A percentile compares a stretch with the other conserved stretches of the same genome.
Evolutionary conservation across 2,888 invertebrate species (phyloP).

Genomic region (Dynastes grantii): DNA sequence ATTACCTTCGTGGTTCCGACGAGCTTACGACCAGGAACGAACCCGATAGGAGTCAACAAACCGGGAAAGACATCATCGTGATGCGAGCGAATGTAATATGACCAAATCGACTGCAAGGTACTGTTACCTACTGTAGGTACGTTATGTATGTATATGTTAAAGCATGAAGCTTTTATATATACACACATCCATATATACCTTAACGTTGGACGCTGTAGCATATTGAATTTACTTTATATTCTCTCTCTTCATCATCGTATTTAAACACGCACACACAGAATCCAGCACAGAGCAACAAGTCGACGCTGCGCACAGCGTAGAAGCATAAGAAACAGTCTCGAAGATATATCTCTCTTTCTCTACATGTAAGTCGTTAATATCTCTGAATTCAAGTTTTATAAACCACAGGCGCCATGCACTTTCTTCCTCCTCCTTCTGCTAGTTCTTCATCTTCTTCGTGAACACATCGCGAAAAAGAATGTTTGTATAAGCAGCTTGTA

Average conservation of each 20-base stretch:
- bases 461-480: too few species aligned
- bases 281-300: background rate
- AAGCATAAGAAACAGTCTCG: background rate
- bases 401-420: conserved; percentile 38
- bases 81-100: conserved; percentile 1
- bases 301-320: background rate
- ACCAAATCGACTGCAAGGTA: conserved; percentile 8
- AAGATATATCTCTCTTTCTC: background rate
- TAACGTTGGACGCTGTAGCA: background rate
- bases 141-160: background rate
- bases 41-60: conserved; percentile 11
- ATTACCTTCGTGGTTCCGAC: background rate
- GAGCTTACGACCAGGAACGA: background rate
- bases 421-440: conserved; percentile 1
- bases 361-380: background rate
- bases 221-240: conserved; percentile 14
- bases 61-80: conserved; percentile 12
- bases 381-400: conserved; percentile 33
- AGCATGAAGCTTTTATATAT: background rate
- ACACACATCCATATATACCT: background rate
- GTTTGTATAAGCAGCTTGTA: too few species aligned
- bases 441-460: too few species aligned
- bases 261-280: background rate
- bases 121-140: conserved; percentile 3
- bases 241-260: background rate